Evolutionary conservation across 2,888 invertebrate genomes (phyloP).

Genomic region (Orthosia incerta): DNA sequence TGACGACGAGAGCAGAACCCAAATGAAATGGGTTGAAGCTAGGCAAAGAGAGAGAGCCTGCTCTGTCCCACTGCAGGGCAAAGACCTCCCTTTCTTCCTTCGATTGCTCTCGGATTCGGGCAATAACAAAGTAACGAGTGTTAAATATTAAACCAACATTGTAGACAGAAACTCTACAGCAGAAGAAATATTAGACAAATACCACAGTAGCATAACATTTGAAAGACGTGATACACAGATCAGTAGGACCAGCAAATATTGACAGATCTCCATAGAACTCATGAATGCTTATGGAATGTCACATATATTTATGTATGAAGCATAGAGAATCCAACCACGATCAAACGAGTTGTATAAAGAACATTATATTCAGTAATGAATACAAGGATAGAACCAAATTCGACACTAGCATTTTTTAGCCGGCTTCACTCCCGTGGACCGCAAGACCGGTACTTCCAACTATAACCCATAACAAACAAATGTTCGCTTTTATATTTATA

Average conservation of each 20-base stretch:
- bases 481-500: too few species aligned
- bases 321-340: constrained; percentile 22
- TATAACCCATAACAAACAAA: too few species aligned
- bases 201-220: constrained; percentile 13
- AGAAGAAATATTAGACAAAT: constrained; percentile 36
- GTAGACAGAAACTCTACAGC: background rate
- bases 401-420: too few species aligned
- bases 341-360: background rate
- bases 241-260: constrained; percentile 30
- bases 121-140: background rate
- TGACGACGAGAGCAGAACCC: too few species aligned
- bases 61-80: too few species aligned
- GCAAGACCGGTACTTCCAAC: too few species aligned
- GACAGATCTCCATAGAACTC: constrained; percentile 2
- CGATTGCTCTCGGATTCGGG: too few species aligned
- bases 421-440: too few species aligned
- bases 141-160: constrained; percentile 11
- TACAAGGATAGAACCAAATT: background rate
- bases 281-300: constrained; percentile 24
- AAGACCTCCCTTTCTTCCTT: too few species aligned
- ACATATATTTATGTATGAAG: constrained; percentile 23
- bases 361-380: constrained; percentile 7
- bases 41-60: too few species aligned
- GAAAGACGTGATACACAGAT: constrained; percentile 26
- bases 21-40: too few species aligned